Evolutionary conservation across 1,140 invertebrate genomes (phyloP).

Genomic region (Venturia canescens): DNA sequence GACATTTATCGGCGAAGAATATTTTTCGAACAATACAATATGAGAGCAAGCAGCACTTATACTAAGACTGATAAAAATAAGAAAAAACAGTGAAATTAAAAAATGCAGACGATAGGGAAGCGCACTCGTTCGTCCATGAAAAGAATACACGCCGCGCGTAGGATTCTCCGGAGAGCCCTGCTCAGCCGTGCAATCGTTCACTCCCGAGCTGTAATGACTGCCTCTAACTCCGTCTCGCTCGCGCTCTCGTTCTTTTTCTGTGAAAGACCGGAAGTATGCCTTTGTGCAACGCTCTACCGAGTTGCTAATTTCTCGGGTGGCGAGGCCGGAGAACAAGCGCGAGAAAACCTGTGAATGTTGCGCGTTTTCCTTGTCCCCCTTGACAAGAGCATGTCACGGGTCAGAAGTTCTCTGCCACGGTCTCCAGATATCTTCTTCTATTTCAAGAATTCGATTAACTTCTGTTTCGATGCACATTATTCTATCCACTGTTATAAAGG

Average conservation of each 20-base stretch:
- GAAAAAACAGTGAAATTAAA: not conserved
- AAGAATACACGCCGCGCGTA: not conserved
- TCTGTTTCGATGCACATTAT: not conserved
- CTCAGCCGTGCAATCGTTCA: not conserved
- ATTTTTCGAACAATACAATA: no score
- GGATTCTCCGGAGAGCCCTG: not conserved
- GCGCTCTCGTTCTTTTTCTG: not conserved
- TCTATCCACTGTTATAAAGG: not conserved
- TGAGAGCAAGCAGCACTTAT: no score
- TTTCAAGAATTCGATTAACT: not conserved
- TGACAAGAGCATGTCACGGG: slow-evolving; percentile 33
- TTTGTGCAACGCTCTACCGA: slow-evolving; percentile 47
- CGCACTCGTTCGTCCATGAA: not conserved
- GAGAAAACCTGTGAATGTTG: not conserved
- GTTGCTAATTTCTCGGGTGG: slow-evolving; percentile 46
- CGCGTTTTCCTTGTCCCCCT: slow-evolving; percentile 11
- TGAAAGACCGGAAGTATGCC: slow-evolving; percentile 45
- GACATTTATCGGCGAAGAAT: no score
- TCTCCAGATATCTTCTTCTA: not conserved
- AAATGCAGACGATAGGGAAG: slow-evolving; percentile 14
- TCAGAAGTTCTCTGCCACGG: slow-evolving; percentile 33
- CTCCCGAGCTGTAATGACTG: not conserved
- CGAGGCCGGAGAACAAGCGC: not conserved
- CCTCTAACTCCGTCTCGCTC: not conserved
- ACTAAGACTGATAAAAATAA: no score